Evolutionary conservation across 2,113 vertebrate genomes (phyloP).

Genomic region (Connochaetes taurinus): DNA sequence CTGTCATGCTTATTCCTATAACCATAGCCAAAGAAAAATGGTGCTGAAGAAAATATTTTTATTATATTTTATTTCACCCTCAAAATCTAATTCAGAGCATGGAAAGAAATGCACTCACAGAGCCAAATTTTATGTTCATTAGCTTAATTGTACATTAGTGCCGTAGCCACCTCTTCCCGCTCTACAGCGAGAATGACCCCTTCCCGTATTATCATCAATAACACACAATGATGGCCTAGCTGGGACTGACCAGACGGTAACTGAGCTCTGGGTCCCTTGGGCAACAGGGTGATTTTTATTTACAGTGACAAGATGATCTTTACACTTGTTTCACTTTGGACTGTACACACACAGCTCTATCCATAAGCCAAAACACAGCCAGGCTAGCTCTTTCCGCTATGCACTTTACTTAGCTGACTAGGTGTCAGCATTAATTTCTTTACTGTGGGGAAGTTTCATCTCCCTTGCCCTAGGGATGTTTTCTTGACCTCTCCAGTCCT

Average conservation of each 20-base stretch:
- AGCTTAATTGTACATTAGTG: slow-evolving; percentile 20
- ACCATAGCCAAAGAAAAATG: background rate
- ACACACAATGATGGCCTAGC: background rate
- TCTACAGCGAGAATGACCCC: background rate
- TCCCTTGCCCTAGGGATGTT: slow-evolving; percentile 62
- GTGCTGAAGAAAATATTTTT: background rate
- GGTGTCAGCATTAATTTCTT: slow-evolving; percentile 79
- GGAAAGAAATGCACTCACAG: background rate
- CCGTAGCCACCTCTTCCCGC: background rate
- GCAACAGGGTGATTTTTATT: slow-evolving; percentile 77
- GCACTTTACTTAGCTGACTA: slow-evolving; percentile 75
- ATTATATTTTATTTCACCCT: slow-evolving; percentile 31
- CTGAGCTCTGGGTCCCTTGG: slow-evolving; percentile 45
- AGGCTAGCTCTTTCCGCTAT: slow-evolving; percentile 42
- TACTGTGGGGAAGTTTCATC: slow-evolving; percentile 58
- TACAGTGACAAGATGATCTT: slow-evolving; percentile 76
- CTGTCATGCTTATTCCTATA: background rate
- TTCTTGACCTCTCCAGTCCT: slow-evolving; percentile 66
- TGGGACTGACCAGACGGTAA: slow-evolving; percentile 65
- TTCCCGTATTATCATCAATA: slow-evolving; percentile 52
- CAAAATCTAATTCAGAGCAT: slow-evolving; percentile 43
- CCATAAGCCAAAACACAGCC: slow-evolving; percentile 64
- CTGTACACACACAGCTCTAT: slow-evolving; percentile 70
- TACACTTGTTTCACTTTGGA: slow-evolving; percentile 72
- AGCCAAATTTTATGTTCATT: slow-evolving; percentile 46